Evolutionary conservation across 2,888 invertebrate genomes (phyloP).

Genomic region (Meiosimyza platycephala): DNA sequence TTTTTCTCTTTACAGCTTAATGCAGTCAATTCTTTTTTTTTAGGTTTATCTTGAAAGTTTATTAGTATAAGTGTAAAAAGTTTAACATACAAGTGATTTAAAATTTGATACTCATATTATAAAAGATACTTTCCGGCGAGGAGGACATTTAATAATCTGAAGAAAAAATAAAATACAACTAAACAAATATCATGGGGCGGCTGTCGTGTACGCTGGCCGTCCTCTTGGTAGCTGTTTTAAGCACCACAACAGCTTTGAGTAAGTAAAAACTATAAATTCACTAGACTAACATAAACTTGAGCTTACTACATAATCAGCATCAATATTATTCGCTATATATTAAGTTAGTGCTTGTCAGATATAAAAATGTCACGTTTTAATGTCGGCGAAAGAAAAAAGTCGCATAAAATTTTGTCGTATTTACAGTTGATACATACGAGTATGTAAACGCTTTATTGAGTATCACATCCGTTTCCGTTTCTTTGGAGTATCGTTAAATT

Average conservation of each 20-base stretch:
- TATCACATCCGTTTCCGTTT: conserved; percentile 27
- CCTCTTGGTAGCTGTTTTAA: conserved; percentile 60
- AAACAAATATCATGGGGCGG: conserved; percentile 61
- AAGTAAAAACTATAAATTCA: conserved; percentile 50
- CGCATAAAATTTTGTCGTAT: background rate
- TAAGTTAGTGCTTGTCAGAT: too few species aligned
- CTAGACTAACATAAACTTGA: too few species aligned
- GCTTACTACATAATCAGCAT: too few species aligned
- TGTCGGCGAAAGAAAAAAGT: background rate
- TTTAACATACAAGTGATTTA: conserved; percentile 16
- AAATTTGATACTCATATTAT: conserved; percentile 4
- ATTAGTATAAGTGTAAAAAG: conserved; percentile 39
- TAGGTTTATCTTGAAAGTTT: conserved; percentile 45
- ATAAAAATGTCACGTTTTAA: too few species aligned
- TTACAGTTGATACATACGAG: background rate
- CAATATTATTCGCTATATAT: too few species aligned
- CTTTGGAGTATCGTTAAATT: conserved; percentile 11
- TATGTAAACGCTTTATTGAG: too few species aligned
- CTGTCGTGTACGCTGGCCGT: conserved; percentile 64
- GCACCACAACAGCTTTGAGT: conserved; percentile 62
- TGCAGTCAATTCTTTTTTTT: conserved; percentile 32
- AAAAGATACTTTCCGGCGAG: conserved; percentile 2
- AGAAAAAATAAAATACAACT: conserved; percentile 14
- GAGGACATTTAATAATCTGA: background rate
- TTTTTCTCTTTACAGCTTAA: conserved; percentile 43